phyloP scores from a whole-genome alignment of 1,140 invertebrate genomes.

The Bombus ignitus region DNA sequence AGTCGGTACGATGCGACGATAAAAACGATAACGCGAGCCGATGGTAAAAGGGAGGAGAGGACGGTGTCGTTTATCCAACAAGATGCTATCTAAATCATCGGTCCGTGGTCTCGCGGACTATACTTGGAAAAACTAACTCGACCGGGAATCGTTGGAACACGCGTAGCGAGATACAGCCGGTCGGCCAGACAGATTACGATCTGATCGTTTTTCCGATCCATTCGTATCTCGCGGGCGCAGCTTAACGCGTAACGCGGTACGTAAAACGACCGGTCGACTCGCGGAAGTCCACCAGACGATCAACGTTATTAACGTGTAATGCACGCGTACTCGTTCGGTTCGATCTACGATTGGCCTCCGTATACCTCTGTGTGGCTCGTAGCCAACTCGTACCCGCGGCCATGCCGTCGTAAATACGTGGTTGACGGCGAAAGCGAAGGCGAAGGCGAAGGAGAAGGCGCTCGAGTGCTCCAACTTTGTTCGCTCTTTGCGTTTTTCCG shows the following conservation, averaged over 20 bases:
- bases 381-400: slow-evolving; percentile 48
- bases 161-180: background rate
- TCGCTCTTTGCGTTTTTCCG: background rate
- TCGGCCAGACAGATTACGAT: background rate
- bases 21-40: background rate
- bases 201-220: slow-evolving; percentile 19
- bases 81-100: background rate
- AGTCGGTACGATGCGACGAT: background rate
- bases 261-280: slow-evolving; percentile 6
- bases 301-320: slow-evolving; percentile 32
- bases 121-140: background rate
- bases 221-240: background rate
- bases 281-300: slow-evolving; percentile 13
- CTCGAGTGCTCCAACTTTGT: slow-evolving; percentile 37
- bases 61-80: too few species aligned
- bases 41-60: background rate
- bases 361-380: slow-evolving; percentile 44
- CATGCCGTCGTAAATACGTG: slow-evolving; percentile 63
- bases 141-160: background rate
- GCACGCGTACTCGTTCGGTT: slow-evolving; percentile 3
- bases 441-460: background rate
- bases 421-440: slow-evolving; percentile 25
- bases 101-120: background rate
- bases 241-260: slow-evolving; percentile 28
- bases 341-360: slow-evolving; percentile 29